Base-by-base conservation (phyloP, 1,140 invertebrate genomes). In the Luehdorfia chinensis region DNA sequence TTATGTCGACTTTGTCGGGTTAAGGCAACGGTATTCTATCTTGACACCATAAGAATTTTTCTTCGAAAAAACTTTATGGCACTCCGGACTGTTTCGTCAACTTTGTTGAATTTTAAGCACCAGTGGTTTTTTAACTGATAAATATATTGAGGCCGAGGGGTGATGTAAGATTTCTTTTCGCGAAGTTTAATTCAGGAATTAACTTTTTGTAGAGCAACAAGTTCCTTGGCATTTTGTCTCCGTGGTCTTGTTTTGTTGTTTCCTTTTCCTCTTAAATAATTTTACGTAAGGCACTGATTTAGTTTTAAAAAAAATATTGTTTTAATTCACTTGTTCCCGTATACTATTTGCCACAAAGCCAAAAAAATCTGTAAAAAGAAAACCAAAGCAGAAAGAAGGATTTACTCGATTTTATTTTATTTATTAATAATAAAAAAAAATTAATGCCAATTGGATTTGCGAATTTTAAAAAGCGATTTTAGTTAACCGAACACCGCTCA, bases 201-300 rank as follows among this genome's bases (percentile, higher is more conserved):
- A 86, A 61, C 71, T 85, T 85, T 75, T 86, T 86, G 66, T 80
- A 86, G 55, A 79, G 79, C 47, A 83, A 69, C 64, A 74, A 76
- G 52, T 84, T 83, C 76, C 76, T 83, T 81, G 72, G 77, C 83
- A 86, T 86, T 86, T 86, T 86, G 83, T 76, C 66, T 77, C 77
- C 75, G 79, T 83, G 60, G 30, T 74, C 70, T 54, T 55, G 63
- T 67, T 71, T 66, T 68, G 51, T 59, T 48, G 57, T 43, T 55
- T 57, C 54, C 50, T 64, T 71, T 65, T 62, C 51, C 47, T 73
- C 59, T 76, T 67, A 79, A 75, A 79, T 58, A 62, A 66, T 71
- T 66, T 39, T 76, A 68, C 50, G 33, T 81, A 85, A 85, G 81
- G 81, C 81, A 85, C 81, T 85, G 56, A 73, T 69, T 59, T 49